Percentiles rank a stretch among this genome's conserved stretches.
These are phyloP conservation scores for Teleogryllus occipitalis DNA, from an alignment of 1,140 invertebrate genomes.

Conservation along the genomic window DNA sequence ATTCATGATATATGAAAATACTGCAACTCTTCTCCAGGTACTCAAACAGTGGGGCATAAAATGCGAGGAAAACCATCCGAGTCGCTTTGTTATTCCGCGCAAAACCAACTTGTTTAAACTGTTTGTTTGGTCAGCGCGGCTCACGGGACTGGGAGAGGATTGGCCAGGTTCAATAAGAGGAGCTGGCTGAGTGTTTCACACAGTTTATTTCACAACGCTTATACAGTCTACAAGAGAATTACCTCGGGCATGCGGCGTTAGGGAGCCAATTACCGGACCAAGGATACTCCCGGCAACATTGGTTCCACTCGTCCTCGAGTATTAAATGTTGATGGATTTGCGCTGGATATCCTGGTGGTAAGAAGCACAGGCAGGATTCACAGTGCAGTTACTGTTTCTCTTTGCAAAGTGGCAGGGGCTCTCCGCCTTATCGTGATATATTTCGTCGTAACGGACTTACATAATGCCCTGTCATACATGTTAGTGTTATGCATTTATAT, in stretches of 20 bases:
- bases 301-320: too few relatives aligned
- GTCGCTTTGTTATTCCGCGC: neutral
- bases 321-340: too few relatives aligned
- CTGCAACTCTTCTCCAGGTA: too few relatives aligned
- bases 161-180: neutral
- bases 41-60: neutral
- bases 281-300: too few relatives aligned
- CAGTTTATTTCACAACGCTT: constrained; percentile 1
- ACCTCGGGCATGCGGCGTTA: neutral
- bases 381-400: too few relatives aligned
- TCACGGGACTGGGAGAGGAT: neutral
- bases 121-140: neutral
- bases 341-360: too few relatives aligned
- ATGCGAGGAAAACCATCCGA: neutral
- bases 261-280: neutral
- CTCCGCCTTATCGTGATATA: too few relatives aligned
- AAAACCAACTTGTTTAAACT: neutral
- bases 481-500: neutral
- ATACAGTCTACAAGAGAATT: neutral
- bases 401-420: too few relatives aligned
- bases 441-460: too few relatives aligned
- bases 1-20: too few relatives aligned
- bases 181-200: neutral
- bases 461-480: neutral
- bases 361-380: too few relatives aligned